phyloP scores from a whole-genome alignment of 2,797 vertebrate species.

The Phaenicophaeus curvirostris region DNA sequence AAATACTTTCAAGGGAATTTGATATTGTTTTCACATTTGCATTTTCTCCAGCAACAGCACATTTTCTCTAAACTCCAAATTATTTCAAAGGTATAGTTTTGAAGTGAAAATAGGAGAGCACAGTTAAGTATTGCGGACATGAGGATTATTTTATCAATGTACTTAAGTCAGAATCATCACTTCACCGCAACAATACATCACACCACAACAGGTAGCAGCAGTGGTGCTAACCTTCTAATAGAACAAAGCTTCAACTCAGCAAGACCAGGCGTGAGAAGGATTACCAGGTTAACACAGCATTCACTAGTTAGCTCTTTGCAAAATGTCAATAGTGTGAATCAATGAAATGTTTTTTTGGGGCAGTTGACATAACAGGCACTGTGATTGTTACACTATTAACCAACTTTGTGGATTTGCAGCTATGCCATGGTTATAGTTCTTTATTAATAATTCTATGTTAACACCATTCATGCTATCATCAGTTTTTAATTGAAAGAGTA shows the following conservation, averaged over 20 bases:
- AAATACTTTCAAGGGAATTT: background rate
- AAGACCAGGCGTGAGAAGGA: background rate
- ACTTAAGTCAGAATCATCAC: background rate
- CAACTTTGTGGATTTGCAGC: background rate
- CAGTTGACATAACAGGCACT: too few species aligned
- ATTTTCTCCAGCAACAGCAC: background rate
- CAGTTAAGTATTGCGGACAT: background rate
- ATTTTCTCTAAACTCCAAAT: background rate
- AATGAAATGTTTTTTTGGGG: background rate
- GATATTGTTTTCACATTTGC: background rate
- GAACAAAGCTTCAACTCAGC: background rate
- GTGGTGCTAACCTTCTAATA: background rate
- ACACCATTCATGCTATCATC: background rate
- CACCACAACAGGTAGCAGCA: background rate
- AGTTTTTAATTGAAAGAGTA: background rate
- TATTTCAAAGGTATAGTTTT: background rate
- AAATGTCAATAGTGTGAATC: background rate
- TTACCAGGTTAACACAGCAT: background rate
- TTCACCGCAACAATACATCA: background rate
- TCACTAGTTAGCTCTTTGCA: background rate
- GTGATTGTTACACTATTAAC: background rate
- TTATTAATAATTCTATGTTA: background rate
- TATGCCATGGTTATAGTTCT: background rate
- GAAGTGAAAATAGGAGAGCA: background rate
- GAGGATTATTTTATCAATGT: background rate